Percentiles rank a stretch among this genome's conserved stretches.
phyloP scores from a whole-genome alignment of 2,797 vertebrate genomes.

The Ceyx erithaca region DNA sequence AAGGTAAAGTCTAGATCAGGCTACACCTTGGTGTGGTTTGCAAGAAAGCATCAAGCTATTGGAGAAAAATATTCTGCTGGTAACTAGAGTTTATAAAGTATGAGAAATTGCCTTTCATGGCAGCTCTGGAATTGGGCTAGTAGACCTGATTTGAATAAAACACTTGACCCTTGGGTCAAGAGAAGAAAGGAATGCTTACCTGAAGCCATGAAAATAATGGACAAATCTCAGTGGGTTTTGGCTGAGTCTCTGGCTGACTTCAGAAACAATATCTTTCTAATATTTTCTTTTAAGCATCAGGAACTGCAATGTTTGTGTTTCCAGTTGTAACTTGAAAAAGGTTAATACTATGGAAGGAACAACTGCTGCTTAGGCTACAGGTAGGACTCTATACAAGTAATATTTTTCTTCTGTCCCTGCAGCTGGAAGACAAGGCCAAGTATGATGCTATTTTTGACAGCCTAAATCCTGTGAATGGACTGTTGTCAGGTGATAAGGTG shows the following conservation, averaged over 20 bases:
- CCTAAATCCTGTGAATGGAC: slow-evolving; percentile 89
- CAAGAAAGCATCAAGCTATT: neutral
- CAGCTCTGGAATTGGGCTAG: neutral
- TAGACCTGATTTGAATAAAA: neutral
- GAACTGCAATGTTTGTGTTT: neutral
- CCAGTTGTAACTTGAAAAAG: neutral
- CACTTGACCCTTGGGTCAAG: neutral
- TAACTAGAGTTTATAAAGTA: neutral
- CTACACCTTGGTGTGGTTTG: neutral
- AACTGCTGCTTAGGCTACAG: neutral
- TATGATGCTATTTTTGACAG: slow-evolving; percentile 97
- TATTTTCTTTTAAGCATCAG: neutral
- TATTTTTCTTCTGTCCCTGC: slow-evolving; percentile 46
- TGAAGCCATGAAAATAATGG: neutral
- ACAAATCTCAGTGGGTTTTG: neutral
- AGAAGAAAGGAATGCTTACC: neutral
- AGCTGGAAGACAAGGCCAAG: slow-evolving; percentile 96
- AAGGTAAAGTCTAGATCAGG: slow-evolving; percentile 83
- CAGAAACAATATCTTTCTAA: neutral
- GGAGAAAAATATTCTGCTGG: neutral
- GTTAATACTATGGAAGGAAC: neutral
- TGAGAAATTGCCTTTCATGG: neutral
- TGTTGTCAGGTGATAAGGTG: slow-evolving; percentile 95
- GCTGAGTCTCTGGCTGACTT: neutral
- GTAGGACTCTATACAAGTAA: neutral